These are phyloP conservation scores for Pristionchus mayeri DNA, from an alignment of 2,888 invertebrate genomes.

Conservation along the genomic window DNA sequence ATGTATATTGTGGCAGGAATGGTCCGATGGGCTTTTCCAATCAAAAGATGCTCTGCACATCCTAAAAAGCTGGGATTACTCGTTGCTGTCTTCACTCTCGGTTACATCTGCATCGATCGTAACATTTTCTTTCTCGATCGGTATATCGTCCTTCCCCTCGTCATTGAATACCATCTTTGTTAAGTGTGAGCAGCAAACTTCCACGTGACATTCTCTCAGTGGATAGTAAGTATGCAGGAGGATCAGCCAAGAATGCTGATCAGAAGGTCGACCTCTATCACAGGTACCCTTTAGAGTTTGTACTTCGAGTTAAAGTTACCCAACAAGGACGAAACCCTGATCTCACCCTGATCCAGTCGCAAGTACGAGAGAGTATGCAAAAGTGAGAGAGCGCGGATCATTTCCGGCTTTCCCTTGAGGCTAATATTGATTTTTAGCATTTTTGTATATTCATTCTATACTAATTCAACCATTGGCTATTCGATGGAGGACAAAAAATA, in stretches of 20 bases:
- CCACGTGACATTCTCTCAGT: slow-evolving; percentile 47
- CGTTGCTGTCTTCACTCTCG: slow-evolving; percentile 38
- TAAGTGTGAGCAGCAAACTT: slow-evolving; percentile 44
- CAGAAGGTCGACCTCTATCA: slow-evolving; percentile 30
- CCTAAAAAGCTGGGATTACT: slow-evolving; percentile 16
- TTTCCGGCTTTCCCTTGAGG: too few species aligned
- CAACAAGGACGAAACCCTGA: too few species aligned
- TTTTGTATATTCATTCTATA: too few species aligned
- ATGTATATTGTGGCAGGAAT: not conserved
- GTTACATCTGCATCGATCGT: slow-evolving; percentile 42
- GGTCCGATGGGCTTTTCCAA: slow-evolving; percentile 39
- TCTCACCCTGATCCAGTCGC: too few species aligned
- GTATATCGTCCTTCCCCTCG: not conserved
- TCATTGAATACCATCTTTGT: not conserved
- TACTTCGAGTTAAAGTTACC: too few species aligned
- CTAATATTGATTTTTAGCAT: too few species aligned
- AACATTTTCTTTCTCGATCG: slow-evolving; percentile 38
- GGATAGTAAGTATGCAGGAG: slow-evolving; percentile 11
- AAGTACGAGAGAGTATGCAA: too few species aligned
- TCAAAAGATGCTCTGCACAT: slow-evolving; percentile 46
- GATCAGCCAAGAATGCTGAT: not conserved
- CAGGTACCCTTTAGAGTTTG: not conserved
- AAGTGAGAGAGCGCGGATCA: too few species aligned
- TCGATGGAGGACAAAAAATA: too few species aligned
- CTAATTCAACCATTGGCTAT: too few species aligned